Evolutionary conservation across 2,113 vertebrate genomes (phyloP).

Genomic region (Pholis gunnellus): DNA sequence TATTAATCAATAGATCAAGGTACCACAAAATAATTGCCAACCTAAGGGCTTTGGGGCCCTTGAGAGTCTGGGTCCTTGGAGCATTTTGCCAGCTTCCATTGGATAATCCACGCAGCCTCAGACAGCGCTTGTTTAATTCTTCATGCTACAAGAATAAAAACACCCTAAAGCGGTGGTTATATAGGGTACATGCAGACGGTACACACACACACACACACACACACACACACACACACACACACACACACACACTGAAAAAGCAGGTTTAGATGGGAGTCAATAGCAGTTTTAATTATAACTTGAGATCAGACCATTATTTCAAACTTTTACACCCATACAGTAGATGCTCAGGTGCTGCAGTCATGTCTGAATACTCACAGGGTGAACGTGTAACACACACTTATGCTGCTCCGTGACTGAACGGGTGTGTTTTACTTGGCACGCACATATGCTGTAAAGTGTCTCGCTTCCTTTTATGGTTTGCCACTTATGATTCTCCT

Average conservation of each 20-base stretch:
- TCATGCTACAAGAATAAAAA: neutral
- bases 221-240: neutral
- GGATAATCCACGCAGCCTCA: neutral
- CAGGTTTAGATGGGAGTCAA: neutral
- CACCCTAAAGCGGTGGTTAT: neutral
- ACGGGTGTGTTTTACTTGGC: conserved; percentile 59
- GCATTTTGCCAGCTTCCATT: neutral
- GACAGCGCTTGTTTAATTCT: neutral
- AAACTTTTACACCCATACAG: neutral
- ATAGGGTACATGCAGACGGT: neutral
- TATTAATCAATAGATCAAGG: neutral
- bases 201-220: neutral
- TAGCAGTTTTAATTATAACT: conserved; percentile 5
- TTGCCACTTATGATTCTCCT: conserved; percentile 49
- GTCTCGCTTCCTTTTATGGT: conserved; percentile 60
- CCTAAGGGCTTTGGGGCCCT: neutral
- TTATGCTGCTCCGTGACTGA: conserved; percentile 22
- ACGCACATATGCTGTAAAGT: conserved; percentile 27
- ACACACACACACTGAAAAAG: neutral
- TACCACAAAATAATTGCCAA: neutral
- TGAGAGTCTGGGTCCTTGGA: neutral
- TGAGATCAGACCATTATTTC: conserved; percentile 22
- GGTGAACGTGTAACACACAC: conserved; percentile 29
- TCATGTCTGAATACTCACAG: neutral
- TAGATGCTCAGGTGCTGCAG: conserved; percentile 12